These are phyloP conservation scores for Nomada fucata DNA, from an alignment of 2,888 invertebrate species.

Conservation along the genomic window DNA sequence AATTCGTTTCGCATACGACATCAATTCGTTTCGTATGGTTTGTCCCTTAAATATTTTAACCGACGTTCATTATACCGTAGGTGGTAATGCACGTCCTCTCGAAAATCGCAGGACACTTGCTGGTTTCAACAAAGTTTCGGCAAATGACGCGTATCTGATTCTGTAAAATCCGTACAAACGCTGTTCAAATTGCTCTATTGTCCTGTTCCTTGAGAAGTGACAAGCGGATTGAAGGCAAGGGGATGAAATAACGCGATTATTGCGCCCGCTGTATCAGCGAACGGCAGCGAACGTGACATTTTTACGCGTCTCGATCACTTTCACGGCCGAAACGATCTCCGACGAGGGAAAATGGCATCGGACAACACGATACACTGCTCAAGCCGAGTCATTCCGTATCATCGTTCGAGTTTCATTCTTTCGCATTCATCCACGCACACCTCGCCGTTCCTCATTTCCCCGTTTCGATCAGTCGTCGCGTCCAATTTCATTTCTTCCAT, in stretches of 20 bases:
- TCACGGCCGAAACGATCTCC: constrained; percentile 32
- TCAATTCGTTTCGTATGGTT: no score
- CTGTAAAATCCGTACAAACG: no score
- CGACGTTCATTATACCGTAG: no score
- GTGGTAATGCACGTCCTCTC: no score
- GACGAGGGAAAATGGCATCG: constrained; percentile 57
- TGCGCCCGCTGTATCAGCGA: not conserved
- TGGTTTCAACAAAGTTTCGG: no score
- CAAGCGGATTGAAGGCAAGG: not conserved
- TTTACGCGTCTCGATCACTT: constrained; percentile 36
- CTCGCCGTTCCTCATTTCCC: constrained; percentile 60
- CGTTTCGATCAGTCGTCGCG: constrained; percentile 64
- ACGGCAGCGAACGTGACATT: not conserved
- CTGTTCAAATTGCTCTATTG: no score
- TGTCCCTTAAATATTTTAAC: no score
- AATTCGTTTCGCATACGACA: no score
- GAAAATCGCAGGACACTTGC: no score
- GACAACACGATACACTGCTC: constrained; percentile 53
- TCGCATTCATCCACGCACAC: constrained; percentile 65
- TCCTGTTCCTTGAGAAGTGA: no score
- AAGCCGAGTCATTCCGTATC: constrained; percentile 72
- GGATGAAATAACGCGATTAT: not conserved
- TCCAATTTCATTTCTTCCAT: constrained; percentile 68
- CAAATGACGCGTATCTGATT: no score
- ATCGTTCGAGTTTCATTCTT: constrained; percentile 67